Base-by-base conservation (phyloP, 2,113 vertebrate species). In the Gnathonemus longibarbis region DNA sequence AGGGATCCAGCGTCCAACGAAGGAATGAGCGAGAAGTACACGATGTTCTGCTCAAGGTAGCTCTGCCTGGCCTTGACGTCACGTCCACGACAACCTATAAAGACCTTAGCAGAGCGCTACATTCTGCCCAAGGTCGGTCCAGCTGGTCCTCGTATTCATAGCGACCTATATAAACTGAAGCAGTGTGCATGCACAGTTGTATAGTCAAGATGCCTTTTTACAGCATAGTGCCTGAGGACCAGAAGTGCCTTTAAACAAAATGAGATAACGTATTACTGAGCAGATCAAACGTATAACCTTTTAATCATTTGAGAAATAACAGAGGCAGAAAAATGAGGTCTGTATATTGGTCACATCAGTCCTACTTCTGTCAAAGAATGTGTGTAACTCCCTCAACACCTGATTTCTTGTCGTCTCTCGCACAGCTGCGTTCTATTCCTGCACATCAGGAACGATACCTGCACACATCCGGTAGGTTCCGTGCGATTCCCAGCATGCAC, bases 341-440 rank as follows among this genome's bases (percentile, higher is more conserved):
- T 15, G 11, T 35, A 31, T 35, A 13, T 35, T 10, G 31, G 66
- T n/a, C 31, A 35, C 31, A 80, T 15, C 35, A 42, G 35, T 80
- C 31, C 70, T 77, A 1, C 70, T 74, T 39, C 70, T 5, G 50
- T n/a, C 24, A 87, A 46, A 48, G 2, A 24, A 8, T 13, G 2
- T 31, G 45, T 46, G 46, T 5, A 86, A 31, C n/a, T 86, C 11
- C 49, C n/a, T 49, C 49, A 86, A 11, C 50, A 35, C 6, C 48
- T 39, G 48, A 56, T n/a, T 39, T n/a, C 9, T 35, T 49, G 5
- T 62, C 74, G 1, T 80, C 74, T 17, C 6, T 39, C 74, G 2
- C 74, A 3, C 91, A 96, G 96, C 80, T 96, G 96, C 88, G 92
- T 96, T 91, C 92, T 96, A 90, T 95, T 96, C 84, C 58, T 95